These are phyloP conservation scores for Heliconius hewitsoni DNA, from an alignment of 1,140 invertebrate species.

Conservation along the genomic window DNA sequence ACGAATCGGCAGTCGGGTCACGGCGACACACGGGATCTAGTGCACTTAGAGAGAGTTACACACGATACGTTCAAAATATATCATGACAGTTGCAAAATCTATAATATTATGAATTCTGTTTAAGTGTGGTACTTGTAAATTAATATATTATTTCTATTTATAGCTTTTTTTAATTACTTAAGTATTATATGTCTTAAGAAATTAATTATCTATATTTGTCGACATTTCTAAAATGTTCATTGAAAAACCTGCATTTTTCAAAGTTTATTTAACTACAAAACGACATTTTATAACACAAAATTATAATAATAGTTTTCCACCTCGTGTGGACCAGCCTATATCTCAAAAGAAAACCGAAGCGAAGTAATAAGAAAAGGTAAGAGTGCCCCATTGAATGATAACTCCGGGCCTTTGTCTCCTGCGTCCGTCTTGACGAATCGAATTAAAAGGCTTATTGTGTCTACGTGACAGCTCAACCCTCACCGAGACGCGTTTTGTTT, in stretches of 20 bases:
- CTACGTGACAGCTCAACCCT: constrained; percentile 76
- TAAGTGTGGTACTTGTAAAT: background rate
- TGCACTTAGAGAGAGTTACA: constrained; percentile 53
- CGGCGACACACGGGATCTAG: constrained; percentile 64
- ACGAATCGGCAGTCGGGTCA: constrained; percentile 69
- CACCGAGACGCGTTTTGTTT: constrained; percentile 69
- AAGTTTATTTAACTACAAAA: background rate
- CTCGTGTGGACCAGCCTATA: constrained; percentile 50
- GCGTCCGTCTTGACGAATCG: constrained; percentile 80
- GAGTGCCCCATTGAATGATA: constrained; percentile 81
- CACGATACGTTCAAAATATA: constrained; percentile 31
- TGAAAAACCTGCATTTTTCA: background rate
- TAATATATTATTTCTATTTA: background rate
- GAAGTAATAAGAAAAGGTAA: constrained; percentile 79
- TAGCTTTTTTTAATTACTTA: no score
- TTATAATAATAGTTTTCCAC: background rate
- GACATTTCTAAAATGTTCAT: background rate
- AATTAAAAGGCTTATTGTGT: constrained; percentile 82
- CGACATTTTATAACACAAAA: background rate
- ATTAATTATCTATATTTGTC: background rate
- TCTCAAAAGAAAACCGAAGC: constrained; percentile 69
- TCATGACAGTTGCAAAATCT: background rate
- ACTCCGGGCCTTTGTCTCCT: constrained; percentile 74
- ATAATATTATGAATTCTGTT: background rate
- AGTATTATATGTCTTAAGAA: background rate